A percentile compares a stretch with the other conserved stretches of the same genome.
Evolutionary conservation across 2,797 vertebrate species (phyloP).

Genomic region (Kryptolebias ocellatus): DNA sequence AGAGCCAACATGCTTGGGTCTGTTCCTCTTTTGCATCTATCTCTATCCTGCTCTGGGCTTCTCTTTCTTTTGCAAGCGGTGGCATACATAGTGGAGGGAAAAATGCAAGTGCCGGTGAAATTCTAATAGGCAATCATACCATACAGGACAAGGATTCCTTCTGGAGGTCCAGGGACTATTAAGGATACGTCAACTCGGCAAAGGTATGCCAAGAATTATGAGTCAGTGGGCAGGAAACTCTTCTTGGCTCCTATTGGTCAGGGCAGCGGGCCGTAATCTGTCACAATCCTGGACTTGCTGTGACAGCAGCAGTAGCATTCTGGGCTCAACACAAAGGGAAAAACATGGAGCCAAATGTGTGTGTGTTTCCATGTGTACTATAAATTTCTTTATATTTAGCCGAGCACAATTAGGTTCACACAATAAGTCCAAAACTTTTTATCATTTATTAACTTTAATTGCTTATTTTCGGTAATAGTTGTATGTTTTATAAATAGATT

Average conservation of each 20-base stretch:
- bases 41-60: conserved; percentile 50
- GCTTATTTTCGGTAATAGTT: conserved; percentile 13
- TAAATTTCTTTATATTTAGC: conserved; percentile 29
- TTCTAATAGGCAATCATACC: conserved; percentile 86
- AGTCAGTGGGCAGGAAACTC: conserved; percentile 80
- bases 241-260: conserved; percentile 79
- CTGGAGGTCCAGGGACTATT: conserved; percentile 83
- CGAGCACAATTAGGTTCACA: neutral
- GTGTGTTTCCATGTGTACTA: conserved; percentile 34
- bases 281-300: conserved; percentile 81
- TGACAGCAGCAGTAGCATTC: conserved; percentile 82
- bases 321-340: conserved; percentile 71
- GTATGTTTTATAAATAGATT: conserved; percentile 21
- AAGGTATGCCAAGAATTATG: conserved; percentile 85
- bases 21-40: conserved; percentile 49
- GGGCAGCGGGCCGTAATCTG: conserved; percentile 81
- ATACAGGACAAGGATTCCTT: conserved; percentile 76
- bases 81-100: conserved; percentile 58
- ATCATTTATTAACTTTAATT: neutral
- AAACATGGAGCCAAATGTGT: conserved; percentile 54
- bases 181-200: conserved; percentile 84
- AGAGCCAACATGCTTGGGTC: conserved; percentile 59
- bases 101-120: conserved; percentile 84
- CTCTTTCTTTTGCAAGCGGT: conserved; percentile 41
- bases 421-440: neutral